A percentile compares a stretch with the other conserved stretches of the same genome.
Conservation (phyloP, 2,113 vertebrate species). For the Hyla sarda region DNA sequence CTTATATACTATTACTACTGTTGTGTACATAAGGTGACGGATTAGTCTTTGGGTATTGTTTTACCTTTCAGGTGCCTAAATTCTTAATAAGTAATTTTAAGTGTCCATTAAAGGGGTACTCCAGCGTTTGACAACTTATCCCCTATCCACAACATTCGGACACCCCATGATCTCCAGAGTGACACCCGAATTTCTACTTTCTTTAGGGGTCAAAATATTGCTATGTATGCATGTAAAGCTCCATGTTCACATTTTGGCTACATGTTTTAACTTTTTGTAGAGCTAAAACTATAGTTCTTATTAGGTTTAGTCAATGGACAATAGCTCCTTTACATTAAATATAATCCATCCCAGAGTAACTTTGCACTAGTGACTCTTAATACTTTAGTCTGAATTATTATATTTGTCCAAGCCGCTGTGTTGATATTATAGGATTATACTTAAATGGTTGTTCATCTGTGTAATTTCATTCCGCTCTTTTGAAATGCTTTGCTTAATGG, state of each 20-base stretch:
- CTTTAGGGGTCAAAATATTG: no score
- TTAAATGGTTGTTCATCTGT: constrained; percentile 29
- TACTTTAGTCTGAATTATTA: neutral
- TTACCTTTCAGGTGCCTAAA: neutral
- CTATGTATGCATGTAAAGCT: no score
- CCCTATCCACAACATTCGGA: no score
- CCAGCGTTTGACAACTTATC: no score
- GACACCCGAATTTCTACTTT: no score
- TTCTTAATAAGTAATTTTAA: neutral
- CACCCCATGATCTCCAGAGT: no score
- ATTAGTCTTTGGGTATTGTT: neutral
- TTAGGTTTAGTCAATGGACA: no score
- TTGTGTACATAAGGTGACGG: neutral
- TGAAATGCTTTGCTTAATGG: constrained; percentile 28
- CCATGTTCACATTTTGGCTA: no score
- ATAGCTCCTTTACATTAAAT: no score
- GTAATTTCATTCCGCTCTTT: constrained; percentile 19
- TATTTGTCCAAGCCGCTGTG: neutral
- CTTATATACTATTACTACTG: neutral
- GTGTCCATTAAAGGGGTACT: neutral
- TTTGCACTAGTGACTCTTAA: neutral
- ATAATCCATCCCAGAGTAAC: neutral
- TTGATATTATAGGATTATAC: neutral
- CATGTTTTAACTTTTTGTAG: no score
- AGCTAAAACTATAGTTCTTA: no score